Base-by-base conservation (phyloP, 1,140 invertebrate species). In the Drosophila micromelanica region DNA sequence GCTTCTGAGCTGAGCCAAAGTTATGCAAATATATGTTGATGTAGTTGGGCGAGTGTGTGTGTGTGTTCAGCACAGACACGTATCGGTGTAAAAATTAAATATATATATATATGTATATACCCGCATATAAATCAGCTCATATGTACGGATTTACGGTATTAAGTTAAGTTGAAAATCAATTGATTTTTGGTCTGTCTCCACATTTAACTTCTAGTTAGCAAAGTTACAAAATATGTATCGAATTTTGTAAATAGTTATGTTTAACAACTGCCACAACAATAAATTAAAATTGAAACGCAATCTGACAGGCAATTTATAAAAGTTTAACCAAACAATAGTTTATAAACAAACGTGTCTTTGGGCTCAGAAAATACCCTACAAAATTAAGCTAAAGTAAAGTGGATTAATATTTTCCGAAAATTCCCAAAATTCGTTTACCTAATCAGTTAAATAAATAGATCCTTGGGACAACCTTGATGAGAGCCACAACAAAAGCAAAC, bases 291-390 rank as follows among this genome's bases (percentile, higher is more conserved):
- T 27, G 27, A 27, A 27, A 27, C 6, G 9, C 17, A 46, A 30
- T 15, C 49, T 64, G 61, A 38, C 52, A 63, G 48, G 46, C 27
- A 40, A 42, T 63, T 61, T 23, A 13, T 2, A 45, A 43, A 30
- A 54, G 45, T 45, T 57, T 27, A 27, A 6, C 27, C 27, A 27
- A 48, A 61, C 40, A 46, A 57, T 17, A 23, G 12, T 17, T 46
- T 4, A 46, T 46, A 46, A 46, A 11, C 12, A 9, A 12, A 12
- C 12, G 17, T 23, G 20, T 23, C 20, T 3, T 23, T 3, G 20
- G 20, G 3, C 3, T 23, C 20, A 2, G 20, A 23, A 23, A 23
- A 23, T 23, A 23, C 20, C 20, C 20, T 23, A 23, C 2, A 23
- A 1, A 11, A 37, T 37, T 37, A 3, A 12, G 12, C 9, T 11